A percentile compares a stretch with the other conserved stretches of the same genome.
Conservation (phyloP, 2,888 invertebrate species). For the Cepaea hortensis region DNA sequence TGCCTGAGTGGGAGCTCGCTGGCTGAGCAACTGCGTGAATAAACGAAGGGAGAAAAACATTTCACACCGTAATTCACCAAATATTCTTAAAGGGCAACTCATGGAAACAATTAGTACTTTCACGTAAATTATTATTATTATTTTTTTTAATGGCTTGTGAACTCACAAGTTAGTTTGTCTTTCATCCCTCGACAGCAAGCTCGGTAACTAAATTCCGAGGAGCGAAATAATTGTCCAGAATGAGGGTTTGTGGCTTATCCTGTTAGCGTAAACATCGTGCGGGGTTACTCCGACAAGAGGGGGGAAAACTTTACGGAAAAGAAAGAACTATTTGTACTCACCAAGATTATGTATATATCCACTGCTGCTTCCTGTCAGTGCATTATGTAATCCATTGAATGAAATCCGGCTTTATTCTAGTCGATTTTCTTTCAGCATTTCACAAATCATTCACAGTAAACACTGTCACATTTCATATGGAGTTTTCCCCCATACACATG, state of each 20-base stretch:
- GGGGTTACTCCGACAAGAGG: neutral
- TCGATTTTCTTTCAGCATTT: constrained; percentile 34
- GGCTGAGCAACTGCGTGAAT: no score
- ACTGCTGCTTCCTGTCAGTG: neutral
- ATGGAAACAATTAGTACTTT: no score
- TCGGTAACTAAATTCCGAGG: no score
- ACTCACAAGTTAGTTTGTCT: no score
- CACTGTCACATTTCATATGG: constrained; percentile 30
- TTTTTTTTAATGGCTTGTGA: no score
- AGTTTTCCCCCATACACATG: constrained; percentile 30
- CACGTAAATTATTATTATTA: no score
- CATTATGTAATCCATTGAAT: constrained; percentile 35
- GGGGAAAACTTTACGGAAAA: neutral
- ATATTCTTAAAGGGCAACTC: no score
- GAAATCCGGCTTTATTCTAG: constrained; percentile 26
- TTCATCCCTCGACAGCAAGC: no score
- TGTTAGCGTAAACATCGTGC: neutral
- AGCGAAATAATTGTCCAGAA: no score
- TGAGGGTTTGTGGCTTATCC: neutral
- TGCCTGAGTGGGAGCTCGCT: no score
- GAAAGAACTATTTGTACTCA: constrained; percentile 11
- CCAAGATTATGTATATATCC: neutral
- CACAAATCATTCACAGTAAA: constrained; percentile 42
- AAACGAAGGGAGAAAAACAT: no score
- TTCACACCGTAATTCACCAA: no score